Evolutionary conservation across 1,140 invertebrate genomes (phyloP).

Genomic region (Rhyacophila brunnea): DNA sequence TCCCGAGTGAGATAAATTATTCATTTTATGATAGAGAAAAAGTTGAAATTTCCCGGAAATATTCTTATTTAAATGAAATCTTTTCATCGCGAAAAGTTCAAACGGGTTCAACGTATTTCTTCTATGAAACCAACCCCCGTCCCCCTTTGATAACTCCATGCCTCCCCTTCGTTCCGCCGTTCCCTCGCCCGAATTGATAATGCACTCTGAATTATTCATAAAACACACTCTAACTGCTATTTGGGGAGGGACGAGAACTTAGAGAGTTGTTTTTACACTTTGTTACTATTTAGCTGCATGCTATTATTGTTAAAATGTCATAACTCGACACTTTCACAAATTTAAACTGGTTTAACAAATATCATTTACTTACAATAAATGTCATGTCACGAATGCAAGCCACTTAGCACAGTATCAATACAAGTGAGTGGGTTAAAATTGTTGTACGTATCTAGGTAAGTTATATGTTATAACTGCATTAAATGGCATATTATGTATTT

Average conservation of each 20-base stretch:
- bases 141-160: background rate
- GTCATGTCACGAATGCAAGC: too few relatives aligned
- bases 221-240: constrained; percentile 28
- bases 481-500: too few relatives aligned
- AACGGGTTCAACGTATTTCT: constrained; percentile 35
- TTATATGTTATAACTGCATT: too few relatives aligned
- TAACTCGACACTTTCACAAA: too few relatives aligned
- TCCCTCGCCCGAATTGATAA: constrained; percentile 34
- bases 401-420: too few relatives aligned
- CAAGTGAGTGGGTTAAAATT: too few relatives aligned
- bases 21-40: constrained; percentile 31
- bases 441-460: too few relatives aligned
- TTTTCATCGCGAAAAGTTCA: constrained; percentile 36
- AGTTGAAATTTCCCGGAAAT: constrained; percentile 32
- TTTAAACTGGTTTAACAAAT: too few relatives aligned
- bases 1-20: constrained; percentile 13
- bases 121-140: constrained; percentile 12
- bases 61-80: constrained; percentile 36
- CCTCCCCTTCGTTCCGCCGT: background rate
- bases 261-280: constrained; percentile 31
- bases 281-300: constrained; percentile 10
- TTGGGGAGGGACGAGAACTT: constrained; percentile 15
- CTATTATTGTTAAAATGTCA: too few relatives aligned
- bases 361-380: too few relatives aligned
- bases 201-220: constrained; percentile 37